These are phyloP conservation scores for Pocillopora verrucosa DNA, from an alignment of 64 coral and sea anemone genomes.

Conservation along the genomic window DNA sequence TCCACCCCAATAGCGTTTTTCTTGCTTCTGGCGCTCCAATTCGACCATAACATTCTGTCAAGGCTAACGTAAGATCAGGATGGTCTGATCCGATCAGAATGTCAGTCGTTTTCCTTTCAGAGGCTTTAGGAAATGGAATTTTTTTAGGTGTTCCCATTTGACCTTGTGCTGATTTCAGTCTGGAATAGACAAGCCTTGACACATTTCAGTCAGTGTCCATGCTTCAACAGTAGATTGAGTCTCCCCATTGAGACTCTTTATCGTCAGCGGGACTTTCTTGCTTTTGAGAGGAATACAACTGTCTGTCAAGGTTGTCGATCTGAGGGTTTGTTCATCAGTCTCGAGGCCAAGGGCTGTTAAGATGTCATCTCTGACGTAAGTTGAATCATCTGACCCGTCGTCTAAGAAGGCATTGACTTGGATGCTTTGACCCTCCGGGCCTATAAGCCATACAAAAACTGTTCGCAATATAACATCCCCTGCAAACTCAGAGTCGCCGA, in stretches of 20 bases:
- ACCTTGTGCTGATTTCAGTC: constrained; percentile 17
- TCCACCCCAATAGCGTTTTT: constrained; percentile 27
- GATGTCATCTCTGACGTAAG: neutral
- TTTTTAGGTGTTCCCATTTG: too few relatives aligned
- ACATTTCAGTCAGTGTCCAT: constrained; percentile 22
- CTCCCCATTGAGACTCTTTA: constrained; percentile 8
- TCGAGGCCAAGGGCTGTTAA: too few relatives aligned
- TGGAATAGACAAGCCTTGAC: constrained; percentile 10
- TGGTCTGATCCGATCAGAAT: constrained; percentile 32
- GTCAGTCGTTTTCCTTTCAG: constrained; percentile 7
- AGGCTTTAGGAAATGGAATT: too few relatives aligned
- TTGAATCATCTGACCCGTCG: constrained; percentile 2
- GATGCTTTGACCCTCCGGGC: neutral
- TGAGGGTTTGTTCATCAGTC: too few relatives aligned
- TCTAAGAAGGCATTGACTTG: constrained; percentile 18
- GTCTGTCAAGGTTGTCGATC: too few relatives aligned
- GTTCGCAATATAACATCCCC: too few relatives aligned
- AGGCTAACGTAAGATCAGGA: constrained; percentile 22
- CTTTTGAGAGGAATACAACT: too few relatives aligned
- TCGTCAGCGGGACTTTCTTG: too few relatives aligned
- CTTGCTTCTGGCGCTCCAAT: constrained; percentile 10
- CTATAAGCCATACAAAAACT: too few relatives aligned
- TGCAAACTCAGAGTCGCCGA: too few relatives aligned
- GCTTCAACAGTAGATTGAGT: neutral
- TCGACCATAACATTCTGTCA: constrained; percentile 13